Conservation (phyloP, 2,113 vertebrate genomes). For the Microtus ochrogaster region DNA sequence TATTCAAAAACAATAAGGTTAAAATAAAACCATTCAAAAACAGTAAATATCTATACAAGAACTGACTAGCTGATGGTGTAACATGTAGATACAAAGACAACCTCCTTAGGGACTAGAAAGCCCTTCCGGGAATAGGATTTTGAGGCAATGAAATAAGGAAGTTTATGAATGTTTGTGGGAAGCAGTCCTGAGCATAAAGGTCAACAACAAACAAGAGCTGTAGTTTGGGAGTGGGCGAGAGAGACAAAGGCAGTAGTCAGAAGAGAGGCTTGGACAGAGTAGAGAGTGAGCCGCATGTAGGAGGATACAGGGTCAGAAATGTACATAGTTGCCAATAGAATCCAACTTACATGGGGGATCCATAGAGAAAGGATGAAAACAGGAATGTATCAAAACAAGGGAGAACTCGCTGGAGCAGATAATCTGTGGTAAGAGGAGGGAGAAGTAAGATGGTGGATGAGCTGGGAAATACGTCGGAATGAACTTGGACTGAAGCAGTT, state of each 20-base stretch:
- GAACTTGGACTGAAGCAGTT: background rate
- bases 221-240: slow-evolving; percentile 63
- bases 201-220: slow-evolving; percentile 64
- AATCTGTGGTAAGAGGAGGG: background rate
- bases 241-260: slow-evolving; percentile 74
- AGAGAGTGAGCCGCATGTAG: background rate
- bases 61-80: background rate
- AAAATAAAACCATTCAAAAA: background rate
- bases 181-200: slow-evolving; percentile 54
- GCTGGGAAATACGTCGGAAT: background rate
- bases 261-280: background rate
- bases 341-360: background rate
- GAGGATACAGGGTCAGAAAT: slow-evolving; percentile 74
- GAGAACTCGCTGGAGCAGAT: background rate
- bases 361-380: background rate
- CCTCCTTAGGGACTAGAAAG: background rate
- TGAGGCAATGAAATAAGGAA: background rate
- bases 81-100: background rate
- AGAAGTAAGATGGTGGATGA: background rate
- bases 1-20: background rate
- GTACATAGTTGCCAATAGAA: slow-evolving; percentile 52
- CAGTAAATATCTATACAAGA: background rate
- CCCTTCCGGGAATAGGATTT: background rate
- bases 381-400: background rate
- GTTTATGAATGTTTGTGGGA: slow-evolving; percentile 77